phyloP scores from a whole-genome alignment of 2,888 invertebrate genomes.

The Ecliptopera silaceata region DNA sequence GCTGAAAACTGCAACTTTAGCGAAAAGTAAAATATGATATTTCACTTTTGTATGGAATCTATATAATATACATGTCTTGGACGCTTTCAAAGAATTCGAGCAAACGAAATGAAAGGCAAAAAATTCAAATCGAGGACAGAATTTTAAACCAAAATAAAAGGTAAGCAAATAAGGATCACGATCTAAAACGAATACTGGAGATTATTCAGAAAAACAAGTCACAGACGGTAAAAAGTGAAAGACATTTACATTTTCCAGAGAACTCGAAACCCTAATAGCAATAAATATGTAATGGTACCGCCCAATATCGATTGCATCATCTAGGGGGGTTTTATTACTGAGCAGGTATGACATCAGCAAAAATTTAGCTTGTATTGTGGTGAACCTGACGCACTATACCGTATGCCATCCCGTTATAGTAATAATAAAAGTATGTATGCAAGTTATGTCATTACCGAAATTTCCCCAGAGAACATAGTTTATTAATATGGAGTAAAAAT shows the following conservation, averaged over 20 bases:
- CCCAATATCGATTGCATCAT: conserved; percentile 66
- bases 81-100: no score
- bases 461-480: conserved; percentile 22
- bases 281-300: conserved; percentile 73
- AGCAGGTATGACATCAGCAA: conserved; percentile 64
- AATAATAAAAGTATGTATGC: conserved; percentile 18
- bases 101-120: no score
- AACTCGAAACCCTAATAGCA: conserved; percentile 54
- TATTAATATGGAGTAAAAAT: conserved; percentile 11
- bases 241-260: conserved; percentile 54
- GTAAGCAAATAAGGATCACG: background rate
- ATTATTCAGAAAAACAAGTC: conserved; percentile 35
- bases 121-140: no score
- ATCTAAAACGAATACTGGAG: background rate
- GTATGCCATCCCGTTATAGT: conserved; percentile 6
- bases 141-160: no score
- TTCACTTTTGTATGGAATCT: no score
- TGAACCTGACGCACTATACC: conserved; percentile 2
- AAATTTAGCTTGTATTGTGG: conserved; percentile 30
- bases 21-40: no score
- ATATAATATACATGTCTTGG: no score
- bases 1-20: no score
- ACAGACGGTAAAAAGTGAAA: conserved; percentile 38
- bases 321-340: conserved; percentile 58
- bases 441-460: conserved; percentile 13